These are phyloP conservation scores for Artibeus jamaicensis DNA, from an alignment of 2,797 vertebrate species.

Conservation along the genomic window DNA sequence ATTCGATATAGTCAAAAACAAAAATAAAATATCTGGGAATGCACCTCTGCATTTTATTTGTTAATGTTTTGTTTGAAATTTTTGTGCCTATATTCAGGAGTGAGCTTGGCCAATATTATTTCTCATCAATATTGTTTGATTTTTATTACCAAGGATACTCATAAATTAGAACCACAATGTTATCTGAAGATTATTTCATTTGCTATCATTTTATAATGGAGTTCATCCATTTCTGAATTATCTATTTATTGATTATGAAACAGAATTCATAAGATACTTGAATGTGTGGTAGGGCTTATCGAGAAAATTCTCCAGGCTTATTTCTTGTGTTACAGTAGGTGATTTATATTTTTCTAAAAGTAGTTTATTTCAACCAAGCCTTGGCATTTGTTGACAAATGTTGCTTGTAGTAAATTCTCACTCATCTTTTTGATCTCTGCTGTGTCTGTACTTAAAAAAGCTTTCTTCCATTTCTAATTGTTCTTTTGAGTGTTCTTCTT, in stretches of 20 bases:
- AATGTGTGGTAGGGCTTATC: neutral
- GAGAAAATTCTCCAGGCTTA: neutral
- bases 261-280: neutral
- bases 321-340: neutral
- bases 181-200: neutral
- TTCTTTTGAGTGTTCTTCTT: neutral
- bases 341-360: neutral
- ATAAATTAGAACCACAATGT: neutral
- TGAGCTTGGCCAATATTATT: neutral
- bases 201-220: neutral
- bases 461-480: neutral
- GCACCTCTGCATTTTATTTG: conserved; percentile 4
- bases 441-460: neutral
- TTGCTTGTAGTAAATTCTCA: neutral
- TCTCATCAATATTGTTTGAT: neutral
- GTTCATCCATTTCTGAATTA: neutral
- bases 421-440: neutral
- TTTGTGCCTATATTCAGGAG: neutral
- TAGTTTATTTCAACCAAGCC: neutral
- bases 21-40: too few species aligned
- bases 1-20: too few species aligned
- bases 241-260: neutral
- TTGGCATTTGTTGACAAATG: neutral
- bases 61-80: neutral
- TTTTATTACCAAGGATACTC: neutral